Evolutionary conservation across 2,888 invertebrate genomes (phyloP).

Genomic region (Macrosiphum euphorbiae): DNA sequence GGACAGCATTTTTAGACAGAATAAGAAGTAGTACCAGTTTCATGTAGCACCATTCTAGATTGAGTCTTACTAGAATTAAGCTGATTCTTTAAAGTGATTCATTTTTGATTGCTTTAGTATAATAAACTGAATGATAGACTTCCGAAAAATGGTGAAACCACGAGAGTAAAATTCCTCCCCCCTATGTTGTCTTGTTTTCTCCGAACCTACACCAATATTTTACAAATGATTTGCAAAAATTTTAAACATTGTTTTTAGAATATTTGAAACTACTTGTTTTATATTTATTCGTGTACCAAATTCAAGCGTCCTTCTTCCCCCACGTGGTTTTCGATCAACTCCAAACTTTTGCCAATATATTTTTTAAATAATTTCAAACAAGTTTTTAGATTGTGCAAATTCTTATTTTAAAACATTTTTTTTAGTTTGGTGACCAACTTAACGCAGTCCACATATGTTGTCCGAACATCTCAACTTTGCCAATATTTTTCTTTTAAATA

Average conservation of each 20-base stretch:
- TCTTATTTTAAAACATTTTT: background rate
- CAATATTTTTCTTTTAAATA: background rate
- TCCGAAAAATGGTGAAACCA: background rate
- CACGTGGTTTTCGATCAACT: background rate
- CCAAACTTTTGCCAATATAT: background rate
- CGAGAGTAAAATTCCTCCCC: background rate
- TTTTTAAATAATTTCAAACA: background rate
- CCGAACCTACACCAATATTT: background rate
- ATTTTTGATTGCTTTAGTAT: background rate
- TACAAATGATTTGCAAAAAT: too few species aligned
- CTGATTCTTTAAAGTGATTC: background rate
- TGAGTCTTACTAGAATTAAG: background rate
- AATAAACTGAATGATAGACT: background rate
- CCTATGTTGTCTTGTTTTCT: background rate
- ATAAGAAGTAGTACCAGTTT: background rate
- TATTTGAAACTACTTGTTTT: too few species aligned
- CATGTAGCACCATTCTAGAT: background rate
- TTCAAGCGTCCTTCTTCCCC: background rate
- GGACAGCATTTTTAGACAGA: background rate
- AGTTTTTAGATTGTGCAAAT: background rate
- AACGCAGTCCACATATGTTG: background rate
- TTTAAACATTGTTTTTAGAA: too few species aligned
- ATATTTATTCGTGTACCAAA: too few species aligned
- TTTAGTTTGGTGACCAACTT: background rate
- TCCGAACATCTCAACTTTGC: background rate